A percentile compares a stretch with the other conserved stretches of the same genome.
Conservation (phyloP, 1,140 invertebrate species). For the Drosophila oshimai region DNA sequence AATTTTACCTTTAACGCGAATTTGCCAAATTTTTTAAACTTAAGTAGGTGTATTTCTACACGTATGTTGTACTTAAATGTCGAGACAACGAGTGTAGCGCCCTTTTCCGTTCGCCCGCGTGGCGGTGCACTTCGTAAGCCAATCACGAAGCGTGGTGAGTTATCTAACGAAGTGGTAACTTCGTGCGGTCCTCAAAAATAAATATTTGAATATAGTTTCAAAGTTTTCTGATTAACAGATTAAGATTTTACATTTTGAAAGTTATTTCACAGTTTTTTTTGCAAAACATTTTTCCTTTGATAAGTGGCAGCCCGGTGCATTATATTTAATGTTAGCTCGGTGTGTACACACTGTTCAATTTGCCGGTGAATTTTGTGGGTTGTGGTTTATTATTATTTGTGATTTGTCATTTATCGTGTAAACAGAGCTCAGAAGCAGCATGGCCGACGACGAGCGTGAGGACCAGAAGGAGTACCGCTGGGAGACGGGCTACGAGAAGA, state of each 20-base stretch:
- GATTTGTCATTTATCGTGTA: no score
- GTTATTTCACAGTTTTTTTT: no score
- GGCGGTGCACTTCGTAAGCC: constrained; percentile 60
- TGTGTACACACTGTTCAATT: constrained; percentile 31
- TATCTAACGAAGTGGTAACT: constrained; percentile 41
- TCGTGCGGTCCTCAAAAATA: not conserved
- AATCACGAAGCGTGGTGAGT: constrained; percentile 53
- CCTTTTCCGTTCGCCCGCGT: constrained; percentile 67
- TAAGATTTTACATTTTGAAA: no score
- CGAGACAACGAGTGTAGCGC: constrained; percentile 38
- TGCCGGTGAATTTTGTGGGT: constrained; percentile 9
- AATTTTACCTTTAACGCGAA: not conserved
- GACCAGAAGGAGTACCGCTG: constrained; percentile 96
- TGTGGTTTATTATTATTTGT: not conserved
- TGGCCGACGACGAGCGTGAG: constrained; percentile 89
- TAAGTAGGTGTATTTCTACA: not conserved
- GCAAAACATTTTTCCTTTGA: no score
- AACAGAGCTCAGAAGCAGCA: no score
- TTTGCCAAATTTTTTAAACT: not conserved
- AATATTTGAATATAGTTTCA: not conserved
- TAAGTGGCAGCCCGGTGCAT: not conserved
- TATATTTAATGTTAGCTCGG: not conserved
- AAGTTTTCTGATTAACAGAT: no score
- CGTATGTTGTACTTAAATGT: constrained; percentile 13
- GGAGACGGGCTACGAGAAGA: constrained; percentile 98